Conservation (phyloP, 2,797 vertebrate species). For the Tokudaia muenninki region DNA sequence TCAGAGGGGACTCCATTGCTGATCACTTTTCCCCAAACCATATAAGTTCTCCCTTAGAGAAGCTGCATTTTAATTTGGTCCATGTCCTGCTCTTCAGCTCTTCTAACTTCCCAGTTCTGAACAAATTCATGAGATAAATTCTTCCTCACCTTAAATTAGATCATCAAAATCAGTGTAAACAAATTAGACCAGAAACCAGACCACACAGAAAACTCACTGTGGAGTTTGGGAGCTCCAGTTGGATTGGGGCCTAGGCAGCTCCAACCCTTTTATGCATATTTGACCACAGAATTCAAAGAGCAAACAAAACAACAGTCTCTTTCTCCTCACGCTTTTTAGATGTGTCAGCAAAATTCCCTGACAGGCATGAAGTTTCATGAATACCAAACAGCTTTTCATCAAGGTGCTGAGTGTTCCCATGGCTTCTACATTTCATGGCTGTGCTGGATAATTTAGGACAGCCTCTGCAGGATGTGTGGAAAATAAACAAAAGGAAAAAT, state of each 20-base stretch:
- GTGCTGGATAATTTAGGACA: background rate
- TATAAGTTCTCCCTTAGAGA: background rate
- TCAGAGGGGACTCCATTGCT: accelerated
- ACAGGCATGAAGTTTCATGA: background rate
- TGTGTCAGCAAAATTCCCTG: background rate
- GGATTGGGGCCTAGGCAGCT: background rate
- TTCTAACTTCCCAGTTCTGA: background rate
- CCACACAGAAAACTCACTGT: too few relatives aligned
- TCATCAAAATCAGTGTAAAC: background rate
- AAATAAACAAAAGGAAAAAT: slow-evolving; percentile 10
- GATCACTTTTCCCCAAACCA: background rate
- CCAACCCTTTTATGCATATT: accelerated
- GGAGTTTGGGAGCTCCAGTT: accelerated
- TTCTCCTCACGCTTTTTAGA: background rate
- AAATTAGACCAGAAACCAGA: background rate
- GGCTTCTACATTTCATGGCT: background rate
- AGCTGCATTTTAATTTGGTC: too few relatives aligned
- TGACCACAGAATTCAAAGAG: background rate
- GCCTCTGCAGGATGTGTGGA: background rate
- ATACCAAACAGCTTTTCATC: background rate
- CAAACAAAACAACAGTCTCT: background rate
- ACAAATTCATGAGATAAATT: background rate
- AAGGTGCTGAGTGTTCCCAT: accelerated
- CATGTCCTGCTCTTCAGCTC: background rate
- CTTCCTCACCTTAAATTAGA: background rate